phyloP scores from a whole-genome alignment of 2,888 invertebrate species.

The Eulithis testata region DNA sequence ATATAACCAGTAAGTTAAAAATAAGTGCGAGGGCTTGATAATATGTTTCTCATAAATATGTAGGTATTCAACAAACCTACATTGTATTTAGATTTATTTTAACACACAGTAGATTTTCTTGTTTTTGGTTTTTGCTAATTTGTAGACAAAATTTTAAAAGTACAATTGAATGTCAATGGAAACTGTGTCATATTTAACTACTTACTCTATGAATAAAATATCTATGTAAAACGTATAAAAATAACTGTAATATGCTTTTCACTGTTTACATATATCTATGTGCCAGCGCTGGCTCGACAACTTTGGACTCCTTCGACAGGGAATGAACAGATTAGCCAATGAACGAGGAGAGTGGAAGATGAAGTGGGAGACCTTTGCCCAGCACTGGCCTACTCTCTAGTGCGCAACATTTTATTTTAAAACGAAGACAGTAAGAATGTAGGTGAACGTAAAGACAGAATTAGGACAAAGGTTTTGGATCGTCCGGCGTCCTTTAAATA shows the following conservation, averaged over 20 bases:
- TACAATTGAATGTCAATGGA: constrained; percentile 30
- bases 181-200: constrained; percentile 17
- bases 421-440: constrained; percentile 47
- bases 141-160: constrained; percentile 48
- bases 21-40: too few species aligned
- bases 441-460: constrained; percentile 43
- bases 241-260: constrained; percentile 1
- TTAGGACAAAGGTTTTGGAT: constrained; percentile 55
- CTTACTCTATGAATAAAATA: neutral
- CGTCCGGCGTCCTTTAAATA: constrained; percentile 52
- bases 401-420: constrained; percentile 44
- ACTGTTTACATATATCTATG: neutral
- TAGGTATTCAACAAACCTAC: too few species aligned
- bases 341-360: too few species aligned
- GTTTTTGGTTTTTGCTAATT: neutral
- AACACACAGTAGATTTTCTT: too few species aligned
- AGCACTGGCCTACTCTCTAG: neutral
- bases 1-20: too few species aligned
- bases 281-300: neutral
- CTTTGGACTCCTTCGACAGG: too few species aligned
- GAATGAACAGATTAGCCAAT: too few species aligned
- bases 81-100: too few species aligned
- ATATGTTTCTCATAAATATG: too few species aligned
- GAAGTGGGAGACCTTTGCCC: too few species aligned
- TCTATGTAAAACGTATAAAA: neutral